Conservation (phyloP, 2,113 vertebrate species). For the Anoura caudifer region DNA sequence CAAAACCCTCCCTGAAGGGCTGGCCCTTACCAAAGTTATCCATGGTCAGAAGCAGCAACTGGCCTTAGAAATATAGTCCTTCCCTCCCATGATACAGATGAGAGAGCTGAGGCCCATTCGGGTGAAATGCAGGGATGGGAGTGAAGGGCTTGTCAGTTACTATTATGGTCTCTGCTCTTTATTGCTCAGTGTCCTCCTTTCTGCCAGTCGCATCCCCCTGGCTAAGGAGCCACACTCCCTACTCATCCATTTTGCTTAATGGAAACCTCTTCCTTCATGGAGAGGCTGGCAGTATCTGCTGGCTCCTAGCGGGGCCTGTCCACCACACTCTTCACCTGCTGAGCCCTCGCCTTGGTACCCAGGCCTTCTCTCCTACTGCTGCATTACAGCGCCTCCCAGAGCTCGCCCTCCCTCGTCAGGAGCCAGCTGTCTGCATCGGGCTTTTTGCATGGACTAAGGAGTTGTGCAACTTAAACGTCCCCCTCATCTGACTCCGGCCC, state of each 20-base stretch:
- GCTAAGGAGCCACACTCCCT: background rate
- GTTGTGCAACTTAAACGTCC: background rate
- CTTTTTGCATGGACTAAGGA: background rate
- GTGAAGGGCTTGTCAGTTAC: background rate
- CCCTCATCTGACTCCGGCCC: background rate
- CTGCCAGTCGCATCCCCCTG: background rate
- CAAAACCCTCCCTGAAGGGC: background rate
- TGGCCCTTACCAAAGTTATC: background rate
- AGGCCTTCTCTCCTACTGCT: background rate
- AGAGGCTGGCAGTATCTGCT: background rate
- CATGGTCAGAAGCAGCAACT: background rate
- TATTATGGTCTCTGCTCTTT: background rate
- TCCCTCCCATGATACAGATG: background rate
- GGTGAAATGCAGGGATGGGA: background rate
- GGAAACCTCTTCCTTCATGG: no score
- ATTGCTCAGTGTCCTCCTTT: accelerated
- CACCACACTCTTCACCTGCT: background rate
- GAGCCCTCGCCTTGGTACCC: background rate
- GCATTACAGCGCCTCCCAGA: accelerated
- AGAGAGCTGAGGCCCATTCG: background rate
- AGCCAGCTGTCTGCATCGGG: background rate
- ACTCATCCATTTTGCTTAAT: background rate
- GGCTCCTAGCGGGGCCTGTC: background rate
- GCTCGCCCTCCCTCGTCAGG: accelerated
- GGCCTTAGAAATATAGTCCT: background rate